phyloP scores from a whole-genome alignment of 2,888 invertebrate genomes.

The Gymnocheta viridis region DNA sequence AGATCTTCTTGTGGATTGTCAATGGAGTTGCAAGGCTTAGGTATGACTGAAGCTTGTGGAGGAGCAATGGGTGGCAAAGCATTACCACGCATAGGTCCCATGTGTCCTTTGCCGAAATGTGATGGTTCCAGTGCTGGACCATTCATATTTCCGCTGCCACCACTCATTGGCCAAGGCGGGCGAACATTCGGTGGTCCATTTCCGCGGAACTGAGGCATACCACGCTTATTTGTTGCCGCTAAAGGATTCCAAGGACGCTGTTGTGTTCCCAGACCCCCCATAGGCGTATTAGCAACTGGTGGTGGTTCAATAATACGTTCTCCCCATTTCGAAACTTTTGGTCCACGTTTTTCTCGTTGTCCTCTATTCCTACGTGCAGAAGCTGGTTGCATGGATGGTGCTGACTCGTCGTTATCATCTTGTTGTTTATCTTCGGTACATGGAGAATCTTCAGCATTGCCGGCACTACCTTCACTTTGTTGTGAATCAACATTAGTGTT shows the following conservation, averaged over 20 bases:
- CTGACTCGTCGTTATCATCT: slow-evolving; percentile 60
- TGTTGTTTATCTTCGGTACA: slow-evolving; percentile 73
- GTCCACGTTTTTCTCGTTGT: slow-evolving; percentile 76
- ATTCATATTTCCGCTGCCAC: slow-evolving; percentile 53
- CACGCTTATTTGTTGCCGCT: slow-evolving; percentile 58
- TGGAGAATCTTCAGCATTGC: slow-evolving; percentile 70
- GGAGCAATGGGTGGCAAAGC: slow-evolving; percentile 72
- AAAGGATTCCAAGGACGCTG: slow-evolving; percentile 61
- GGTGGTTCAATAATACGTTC: slow-evolving; percentile 73
- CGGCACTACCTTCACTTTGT: slow-evolving; percentile 61
- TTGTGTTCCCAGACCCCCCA: slow-evolving; percentile 13
- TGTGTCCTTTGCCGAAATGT: slow-evolving; percentile 49
- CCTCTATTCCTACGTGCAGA: slow-evolving; percentile 59
- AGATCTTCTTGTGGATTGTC: slow-evolving; percentile 86
- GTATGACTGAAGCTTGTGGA: slow-evolving; percentile 72
- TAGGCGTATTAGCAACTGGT: slow-evolving; percentile 12
- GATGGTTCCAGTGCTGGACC: slow-evolving; percentile 47
- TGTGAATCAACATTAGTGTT: slow-evolving; percentile 26
- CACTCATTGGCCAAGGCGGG: slow-evolving; percentile 62
- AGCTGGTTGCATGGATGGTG: slow-evolving; percentile 54
- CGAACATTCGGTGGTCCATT: slow-evolving; percentile 55
- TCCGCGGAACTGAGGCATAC: slow-evolving; percentile 71
- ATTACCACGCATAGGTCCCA: slow-evolving; percentile 76
- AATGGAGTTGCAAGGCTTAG: slow-evolving; percentile 80
- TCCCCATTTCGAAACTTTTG: slow-evolving; percentile 79